Percentiles rank a stretch among this genome's conserved stretches.
Conservation (phyloP, 2,888 invertebrate species). For the Conomelus anceps region DNA sequence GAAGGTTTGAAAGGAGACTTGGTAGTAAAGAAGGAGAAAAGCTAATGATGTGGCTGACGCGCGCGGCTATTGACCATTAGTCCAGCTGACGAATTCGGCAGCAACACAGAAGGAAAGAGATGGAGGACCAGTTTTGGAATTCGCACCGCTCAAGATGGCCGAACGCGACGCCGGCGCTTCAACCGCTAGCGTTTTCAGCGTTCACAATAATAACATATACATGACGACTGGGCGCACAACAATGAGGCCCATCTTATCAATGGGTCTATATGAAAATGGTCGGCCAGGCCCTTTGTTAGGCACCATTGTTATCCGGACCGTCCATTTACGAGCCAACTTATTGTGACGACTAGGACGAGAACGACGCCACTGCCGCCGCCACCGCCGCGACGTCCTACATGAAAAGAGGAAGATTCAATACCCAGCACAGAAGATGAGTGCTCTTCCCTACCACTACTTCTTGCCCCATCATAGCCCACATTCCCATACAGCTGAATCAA, state of each 20-base stretch:
- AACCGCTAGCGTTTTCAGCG: too few relatives aligned
- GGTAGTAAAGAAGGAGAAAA: not conserved
- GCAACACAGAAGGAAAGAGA: too few relatives aligned
- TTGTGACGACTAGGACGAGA: constrained; percentile 3
- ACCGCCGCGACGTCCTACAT: constrained; percentile 12
- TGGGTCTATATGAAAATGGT: constrained; percentile 29
- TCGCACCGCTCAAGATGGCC: constrained; percentile 2
- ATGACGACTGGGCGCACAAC: constrained; percentile 18
- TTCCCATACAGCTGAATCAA: too few relatives aligned
- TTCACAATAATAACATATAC: constrained; percentile 20
- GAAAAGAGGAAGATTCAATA: constrained; percentile 27
- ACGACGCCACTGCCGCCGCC: not conserved
- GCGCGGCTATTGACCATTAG: not conserved
- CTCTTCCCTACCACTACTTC: constrained; percentile 4
- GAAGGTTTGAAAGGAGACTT: not conserved
- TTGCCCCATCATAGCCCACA: constrained; percentile 2
- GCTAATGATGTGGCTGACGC: not conserved
- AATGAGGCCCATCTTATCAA: constrained; percentile 24
- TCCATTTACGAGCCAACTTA: constrained; percentile 28
- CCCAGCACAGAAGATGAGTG: constrained; percentile 6
- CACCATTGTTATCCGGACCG: constrained; percentile 29
- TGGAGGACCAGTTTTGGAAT: not conserved
- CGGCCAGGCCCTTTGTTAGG: constrained; percentile 21
- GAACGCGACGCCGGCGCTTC: not conserved
- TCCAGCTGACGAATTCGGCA: too few relatives aligned